These are phyloP conservation scores for Sphenodon punctatus DNA, from an alignment of 2,797 vertebrate species.

Conservation along the genomic window DNA sequence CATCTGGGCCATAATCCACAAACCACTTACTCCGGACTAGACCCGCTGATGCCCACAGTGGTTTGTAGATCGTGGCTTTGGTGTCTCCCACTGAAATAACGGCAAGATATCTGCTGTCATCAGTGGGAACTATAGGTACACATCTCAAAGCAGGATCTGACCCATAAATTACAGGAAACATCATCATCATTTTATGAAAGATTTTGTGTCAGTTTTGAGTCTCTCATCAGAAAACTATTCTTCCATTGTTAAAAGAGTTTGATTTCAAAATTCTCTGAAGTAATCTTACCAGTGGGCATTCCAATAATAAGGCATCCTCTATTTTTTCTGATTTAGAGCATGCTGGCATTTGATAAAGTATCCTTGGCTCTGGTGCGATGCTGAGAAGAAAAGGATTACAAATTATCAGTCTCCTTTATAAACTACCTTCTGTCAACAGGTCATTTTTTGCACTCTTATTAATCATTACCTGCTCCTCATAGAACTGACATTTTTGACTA, in stretches of 20 bases:
- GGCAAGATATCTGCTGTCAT: not conserved
- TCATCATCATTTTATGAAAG: not conserved
- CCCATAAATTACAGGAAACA: not conserved
- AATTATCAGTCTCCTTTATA: conserved; percentile 42
- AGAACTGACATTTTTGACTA: not conserved
- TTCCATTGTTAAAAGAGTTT: not conserved
- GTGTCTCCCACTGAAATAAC: not conserved
- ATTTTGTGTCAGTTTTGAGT: not conserved
- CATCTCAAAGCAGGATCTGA: not conserved
- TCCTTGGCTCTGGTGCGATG: conserved; percentile 82
- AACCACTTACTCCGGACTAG: too few relatives aligned
- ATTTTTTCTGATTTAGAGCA: conserved; percentile 90
- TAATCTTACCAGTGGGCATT: conserved; percentile 90
- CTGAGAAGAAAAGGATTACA: conserved; percentile 74
- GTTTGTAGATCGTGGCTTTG: too few relatives aligned
- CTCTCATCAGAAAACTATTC: not conserved
- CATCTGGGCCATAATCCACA: too few relatives aligned
- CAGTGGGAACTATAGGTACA: too few relatives aligned
- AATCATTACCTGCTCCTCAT: not conserved
- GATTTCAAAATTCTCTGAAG: conserved; percentile 32
- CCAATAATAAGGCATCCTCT: conserved; percentile 93
- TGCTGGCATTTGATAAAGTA: conserved; percentile 88
- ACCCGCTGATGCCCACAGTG: too few relatives aligned
- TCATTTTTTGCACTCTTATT: conserved; percentile 16
- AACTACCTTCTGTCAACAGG: conserved; percentile 27